These are phyloP conservation scores for Ormyrus thymus DNA, from an alignment of 2,888 invertebrate genomes.

Conservation along the genomic window DNA sequence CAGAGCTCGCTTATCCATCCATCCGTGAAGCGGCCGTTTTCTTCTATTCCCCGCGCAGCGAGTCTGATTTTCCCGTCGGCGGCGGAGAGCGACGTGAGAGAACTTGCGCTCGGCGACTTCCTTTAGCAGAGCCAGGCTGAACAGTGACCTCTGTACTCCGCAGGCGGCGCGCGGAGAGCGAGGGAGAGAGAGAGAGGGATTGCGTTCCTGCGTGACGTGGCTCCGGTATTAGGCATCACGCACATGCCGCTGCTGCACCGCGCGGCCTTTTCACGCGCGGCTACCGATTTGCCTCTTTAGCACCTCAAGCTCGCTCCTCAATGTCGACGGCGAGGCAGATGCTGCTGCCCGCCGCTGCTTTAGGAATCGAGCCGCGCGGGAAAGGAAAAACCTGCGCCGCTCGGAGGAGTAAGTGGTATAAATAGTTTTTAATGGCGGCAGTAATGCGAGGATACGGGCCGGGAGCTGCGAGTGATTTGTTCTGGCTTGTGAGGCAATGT, in stretches of 20 bases:
- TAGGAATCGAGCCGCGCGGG: slow-evolving; percentile 1
- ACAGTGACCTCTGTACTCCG: slow-evolving; percentile 49
- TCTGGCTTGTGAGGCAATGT: too few relatives aligned
- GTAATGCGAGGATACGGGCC: too few relatives aligned
- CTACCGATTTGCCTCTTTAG: slow-evolving; percentile 43
- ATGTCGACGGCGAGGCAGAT: slow-evolving; percentile 15
- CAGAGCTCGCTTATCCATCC: too few relatives aligned
- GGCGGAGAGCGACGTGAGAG: not conserved
- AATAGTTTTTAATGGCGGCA: too few relatives aligned
- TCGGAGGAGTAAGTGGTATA: too few relatives aligned
- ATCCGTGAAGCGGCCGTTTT: too few relatives aligned
- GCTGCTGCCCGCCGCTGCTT: slow-evolving; percentile 15
- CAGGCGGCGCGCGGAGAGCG: not conserved
- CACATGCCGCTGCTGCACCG: slow-evolving; percentile 66
- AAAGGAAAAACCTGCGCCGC: too few relatives aligned
- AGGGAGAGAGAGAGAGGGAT: slow-evolving; percentile 44
- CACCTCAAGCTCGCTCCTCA: slow-evolving; percentile 25
- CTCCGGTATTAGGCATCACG: slow-evolving; percentile 69
- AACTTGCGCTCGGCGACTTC: slow-evolving; percentile 9
- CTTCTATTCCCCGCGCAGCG: not conserved
- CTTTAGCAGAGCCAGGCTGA: slow-evolving; percentile 18
- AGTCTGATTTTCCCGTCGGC: not conserved
- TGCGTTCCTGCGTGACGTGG: slow-evolving; percentile 70
- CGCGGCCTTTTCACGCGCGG: not conserved
- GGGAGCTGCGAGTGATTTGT: too few relatives aligned